Evolutionary conservation across 2,888 invertebrate species (phyloP).

Genomic region (Melinopterus prodromus): DNA sequence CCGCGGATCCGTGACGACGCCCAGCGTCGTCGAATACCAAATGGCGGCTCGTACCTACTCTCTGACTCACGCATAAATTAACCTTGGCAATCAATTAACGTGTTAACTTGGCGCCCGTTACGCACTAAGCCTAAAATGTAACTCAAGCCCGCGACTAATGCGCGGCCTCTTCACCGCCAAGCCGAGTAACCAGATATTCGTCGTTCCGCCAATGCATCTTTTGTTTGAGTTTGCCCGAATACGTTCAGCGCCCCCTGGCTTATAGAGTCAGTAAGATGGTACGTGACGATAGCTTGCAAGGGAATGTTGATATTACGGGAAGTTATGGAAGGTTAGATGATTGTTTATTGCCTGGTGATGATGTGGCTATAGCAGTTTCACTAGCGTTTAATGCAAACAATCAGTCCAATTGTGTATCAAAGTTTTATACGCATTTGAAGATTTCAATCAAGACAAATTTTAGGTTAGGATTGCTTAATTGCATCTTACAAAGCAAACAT

Average conservation of each 20-base stretch:
- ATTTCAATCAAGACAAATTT: too few relatives aligned
- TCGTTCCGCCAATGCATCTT: neutral
- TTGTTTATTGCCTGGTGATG: neutral
- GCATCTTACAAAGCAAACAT: too few relatives aligned
- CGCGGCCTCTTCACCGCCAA: neutral
- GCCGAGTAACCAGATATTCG: neutral
- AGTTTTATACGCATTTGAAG: too few relatives aligned
- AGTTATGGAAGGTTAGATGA: neutral
- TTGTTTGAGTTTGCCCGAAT: neutral
- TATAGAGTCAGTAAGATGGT: constrained; percentile 4
- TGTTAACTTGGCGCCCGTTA: neutral
- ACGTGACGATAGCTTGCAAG: neutral
- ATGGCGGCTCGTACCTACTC: neutral
- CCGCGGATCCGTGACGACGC: neutral
- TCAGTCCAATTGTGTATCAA: too few relatives aligned
- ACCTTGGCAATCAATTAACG: constrained; percentile 4
- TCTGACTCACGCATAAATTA: neutral
- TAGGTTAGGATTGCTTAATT: too few relatives aligned
- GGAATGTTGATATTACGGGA: neutral
- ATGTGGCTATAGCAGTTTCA: neutral
- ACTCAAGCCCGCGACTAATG: neutral
- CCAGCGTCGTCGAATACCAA: neutral
- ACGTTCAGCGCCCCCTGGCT: neutral
- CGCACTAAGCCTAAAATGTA: neutral
- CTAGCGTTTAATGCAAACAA: neutral